A percentile compares a stretch with the other conserved stretches of the same genome.
These are phyloP conservation scores for Drosophila pruinosa DNA, from an alignment of 1,140 invertebrate genomes.

Conservation along the genomic window DNA sequence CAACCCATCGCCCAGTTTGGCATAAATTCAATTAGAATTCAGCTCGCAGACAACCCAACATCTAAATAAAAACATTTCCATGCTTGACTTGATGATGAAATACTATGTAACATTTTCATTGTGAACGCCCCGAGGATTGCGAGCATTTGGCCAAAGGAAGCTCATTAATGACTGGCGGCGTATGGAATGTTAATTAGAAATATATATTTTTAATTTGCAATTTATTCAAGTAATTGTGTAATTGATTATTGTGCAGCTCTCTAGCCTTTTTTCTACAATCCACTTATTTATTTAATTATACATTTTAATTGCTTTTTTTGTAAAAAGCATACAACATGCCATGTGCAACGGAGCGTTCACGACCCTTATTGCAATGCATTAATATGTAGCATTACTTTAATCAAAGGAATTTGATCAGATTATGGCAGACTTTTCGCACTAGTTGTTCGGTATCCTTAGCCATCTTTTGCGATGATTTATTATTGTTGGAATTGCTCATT, in stretches of 20 bases:
- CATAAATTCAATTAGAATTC: slow-evolving; percentile 63
- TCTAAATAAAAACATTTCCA: slow-evolving; percentile 3
- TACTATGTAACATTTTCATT: background rate
- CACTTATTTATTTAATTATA: slow-evolving; percentile 61
- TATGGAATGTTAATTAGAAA: slow-evolving; percentile 72
- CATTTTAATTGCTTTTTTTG: slow-evolving; percentile 66
- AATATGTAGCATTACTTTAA: background rate
- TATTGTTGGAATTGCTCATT: slow-evolving; percentile 60
- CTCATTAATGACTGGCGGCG: slow-evolving; percentile 12
- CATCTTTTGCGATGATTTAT: slow-evolving; percentile 50
- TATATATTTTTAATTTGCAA: slow-evolving; percentile 11
- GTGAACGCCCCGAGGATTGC: background rate
- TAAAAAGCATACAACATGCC: slow-evolving; percentile 14
- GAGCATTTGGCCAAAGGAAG: background rate
- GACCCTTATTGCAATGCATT: background rate
- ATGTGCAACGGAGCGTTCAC: background rate
- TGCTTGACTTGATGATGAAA: background rate
- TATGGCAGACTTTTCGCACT: background rate
- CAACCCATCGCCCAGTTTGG: slow-evolving; percentile 29
- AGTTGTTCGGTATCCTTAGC: no score
- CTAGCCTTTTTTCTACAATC: background rate
- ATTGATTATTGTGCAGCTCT: background rate
- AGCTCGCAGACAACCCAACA: slow-evolving; percentile 3
- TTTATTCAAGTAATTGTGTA: background rate
- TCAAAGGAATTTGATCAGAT: background rate